These are phyloP conservation scores for Antheraea assamensis DNA, from an alignment of 2,888 invertebrate species.

Conservation along the genomic window DNA sequence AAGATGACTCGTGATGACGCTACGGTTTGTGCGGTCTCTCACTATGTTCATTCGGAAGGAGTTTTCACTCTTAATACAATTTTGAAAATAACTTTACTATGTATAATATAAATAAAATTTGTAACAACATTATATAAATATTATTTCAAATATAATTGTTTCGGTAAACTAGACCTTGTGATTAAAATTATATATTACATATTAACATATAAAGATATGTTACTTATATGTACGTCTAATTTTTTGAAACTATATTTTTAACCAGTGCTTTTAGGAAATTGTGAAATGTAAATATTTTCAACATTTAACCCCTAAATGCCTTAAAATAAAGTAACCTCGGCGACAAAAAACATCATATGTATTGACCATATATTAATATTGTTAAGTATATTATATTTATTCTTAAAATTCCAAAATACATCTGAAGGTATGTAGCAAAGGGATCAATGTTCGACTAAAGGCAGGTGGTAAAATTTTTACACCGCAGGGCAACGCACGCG, in stretches of 20 bases:
- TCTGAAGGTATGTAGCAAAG: not conserved
- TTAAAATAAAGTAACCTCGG: too few species aligned
- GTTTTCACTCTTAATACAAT: not conserved
- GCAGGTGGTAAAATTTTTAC: constrained; percentile 11
- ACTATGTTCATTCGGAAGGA: not conserved
- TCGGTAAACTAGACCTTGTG: not conserved
- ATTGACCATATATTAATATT: not conserved
- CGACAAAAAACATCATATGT: not conserved
- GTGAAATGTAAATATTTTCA: too few species aligned
- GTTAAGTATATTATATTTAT: not conserved
- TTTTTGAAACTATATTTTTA: not conserved
- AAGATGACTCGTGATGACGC: constrained; percentile 34
- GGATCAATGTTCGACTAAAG: constrained; percentile 13
- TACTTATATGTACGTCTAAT: not conserved
- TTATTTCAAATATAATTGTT: not conserved
- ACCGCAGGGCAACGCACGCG: constrained; percentile 19
- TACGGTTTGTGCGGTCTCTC: not conserved
- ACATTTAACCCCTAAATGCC: too few species aligned
- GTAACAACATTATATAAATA: not conserved
- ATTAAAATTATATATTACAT: not conserved
- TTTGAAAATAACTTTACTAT: not conserved
- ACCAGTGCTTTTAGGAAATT: not conserved
- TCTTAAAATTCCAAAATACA: not conserved
- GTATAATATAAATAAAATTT: not conserved
- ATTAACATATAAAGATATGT: too few species aligned